A percentile compares a stretch with the other conserved stretches of the same genome.
Evolutionary conservation across 2,113 vertebrate genomes (phyloP).

Genomic region (Vimba vimba): DNA sequence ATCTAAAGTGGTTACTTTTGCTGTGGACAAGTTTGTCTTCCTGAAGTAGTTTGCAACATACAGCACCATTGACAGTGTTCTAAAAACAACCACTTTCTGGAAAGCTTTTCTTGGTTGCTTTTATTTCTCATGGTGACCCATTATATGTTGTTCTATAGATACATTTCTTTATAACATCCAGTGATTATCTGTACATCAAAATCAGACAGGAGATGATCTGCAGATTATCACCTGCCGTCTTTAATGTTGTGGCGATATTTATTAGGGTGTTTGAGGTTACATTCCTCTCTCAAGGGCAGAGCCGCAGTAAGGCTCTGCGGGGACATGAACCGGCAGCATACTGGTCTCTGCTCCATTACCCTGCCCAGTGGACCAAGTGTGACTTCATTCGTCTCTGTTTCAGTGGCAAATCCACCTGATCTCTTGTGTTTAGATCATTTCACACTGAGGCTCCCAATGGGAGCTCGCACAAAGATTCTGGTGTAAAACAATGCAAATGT

Average conservation of each 20-base stretch:
- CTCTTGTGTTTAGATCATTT: constrained; percentile 6
- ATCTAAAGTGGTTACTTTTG: background rate
- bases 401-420: constrained; percentile 31
- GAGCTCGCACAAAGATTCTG: background rate
- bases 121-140: background rate
- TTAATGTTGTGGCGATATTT: background rate
- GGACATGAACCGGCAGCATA: constrained; percentile 30
- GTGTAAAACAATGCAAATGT: background rate
- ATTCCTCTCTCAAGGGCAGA: constrained; percentile 31
- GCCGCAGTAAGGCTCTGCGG: background rate
- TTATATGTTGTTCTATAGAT: constrained; percentile 13
- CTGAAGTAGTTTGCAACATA: too few species aligned
- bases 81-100: background rate
- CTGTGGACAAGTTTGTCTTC: background rate
- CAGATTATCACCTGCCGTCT: constrained; percentile 27
- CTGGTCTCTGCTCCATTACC: constrained; percentile 37
- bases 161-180: constrained; percentile 26
- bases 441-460: background rate
- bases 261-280: constrained; percentile 8
- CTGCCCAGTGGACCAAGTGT: constrained; percentile 10
- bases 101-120: background rate
- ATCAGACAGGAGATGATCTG: background rate
- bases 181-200: constrained; percentile 4
- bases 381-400: constrained; percentile 26
- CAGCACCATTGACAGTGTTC: background rate